Evolutionary conservation across 2,797 vertebrate genomes (phyloP).

Genomic region (Gobionotothen gibberifrons): DNA sequence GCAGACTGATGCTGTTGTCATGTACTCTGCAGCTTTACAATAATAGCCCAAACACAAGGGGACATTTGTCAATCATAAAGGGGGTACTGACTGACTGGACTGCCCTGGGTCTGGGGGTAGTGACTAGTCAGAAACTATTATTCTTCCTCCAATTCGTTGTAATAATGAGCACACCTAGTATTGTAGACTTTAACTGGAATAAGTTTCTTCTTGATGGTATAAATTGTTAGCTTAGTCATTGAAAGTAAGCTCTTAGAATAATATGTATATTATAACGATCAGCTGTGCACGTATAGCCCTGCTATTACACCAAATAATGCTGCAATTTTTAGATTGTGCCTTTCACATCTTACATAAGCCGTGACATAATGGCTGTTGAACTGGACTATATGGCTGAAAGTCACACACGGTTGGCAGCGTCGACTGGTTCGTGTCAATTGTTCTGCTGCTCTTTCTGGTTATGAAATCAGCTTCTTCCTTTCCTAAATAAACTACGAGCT

Average conservation of each 20-base stretch:
- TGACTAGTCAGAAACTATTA: slow-evolving; percentile 42
- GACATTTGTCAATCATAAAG: slow-evolving; percentile 78
- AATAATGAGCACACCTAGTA: slow-evolving; percentile 36
- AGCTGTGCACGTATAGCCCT: background rate
- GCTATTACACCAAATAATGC: background rate
- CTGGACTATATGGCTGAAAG: background rate
- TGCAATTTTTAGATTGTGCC: background rate
- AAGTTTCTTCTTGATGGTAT: slow-evolving; percentile 5
- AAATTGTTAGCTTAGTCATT: background rate
- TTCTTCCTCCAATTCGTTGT: slow-evolving; percentile 43
- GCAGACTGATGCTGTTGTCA: slow-evolving; percentile 76
- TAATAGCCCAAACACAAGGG: slow-evolving; percentile 72
- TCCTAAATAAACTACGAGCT: background rate
- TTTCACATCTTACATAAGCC: background rate
- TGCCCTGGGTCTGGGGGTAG: slow-evolving; percentile 37
- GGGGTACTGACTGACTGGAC: slow-evolving; percentile 56
- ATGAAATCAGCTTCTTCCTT: background rate
- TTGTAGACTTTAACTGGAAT: slow-evolving; percentile 1
- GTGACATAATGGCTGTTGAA: background rate
- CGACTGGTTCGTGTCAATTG: background rate
- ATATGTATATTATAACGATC: background rate
- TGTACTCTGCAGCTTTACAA: slow-evolving; percentile 73
- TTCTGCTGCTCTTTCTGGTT: background rate
- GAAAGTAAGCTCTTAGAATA: background rate
- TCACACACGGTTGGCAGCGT: background rate